Base-by-base conservation (phyloP, 2,888 invertebrate species). In the Podotricha telesiphe region DNA sequence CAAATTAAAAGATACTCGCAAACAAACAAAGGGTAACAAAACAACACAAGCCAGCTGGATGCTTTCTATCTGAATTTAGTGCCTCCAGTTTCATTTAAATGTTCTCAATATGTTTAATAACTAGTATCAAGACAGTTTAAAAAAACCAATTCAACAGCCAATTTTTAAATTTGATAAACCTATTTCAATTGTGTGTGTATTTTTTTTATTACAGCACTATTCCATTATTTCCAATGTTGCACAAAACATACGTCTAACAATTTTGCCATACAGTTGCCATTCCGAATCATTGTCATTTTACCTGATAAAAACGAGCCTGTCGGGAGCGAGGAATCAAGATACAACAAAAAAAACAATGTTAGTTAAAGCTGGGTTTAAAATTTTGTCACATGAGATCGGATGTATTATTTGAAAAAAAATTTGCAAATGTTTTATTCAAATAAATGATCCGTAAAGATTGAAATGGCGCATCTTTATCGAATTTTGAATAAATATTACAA, bases 251-350 rank as follows among this genome's bases (percentile, higher is more conserved):
- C 89, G 86, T 83, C 92, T 92, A 92, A 90, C 81, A 82, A 87
- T 91, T 89, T 91, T 83, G 90, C 88, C 87, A 88, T 91, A 88
- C 90, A 90, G 78, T 89, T 91, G 88, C 86, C 92, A 93, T 93
- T 92, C 91, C 88, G 87, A 87, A 88, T 86, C 83, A 86, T 84
- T 85, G 79, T 87, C 72, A 84, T 82, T 95, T 96, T 96, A 96
- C 96, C 96, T 96, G 96, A 96, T 94, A 96, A 94, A 95, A 96
- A 96, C 94, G 96, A 95, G 95, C 96, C 96, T 96, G 95, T 94
- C 94, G 94, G 94, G 94, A 94, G 95, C 95, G 94, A 94, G 94
- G 95, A 94, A 94, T 92, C 79, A 84, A 91, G 88, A 91, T 93
- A 93, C 91, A 94, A 90, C n/a, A 87, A 89, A 93, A 87, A 89